Evolutionary conservation across 2,113 vertebrate genomes (phyloP), one percentile per base, ranked within the genome.

Genomic region (Aviceda subcristata): DNA sequence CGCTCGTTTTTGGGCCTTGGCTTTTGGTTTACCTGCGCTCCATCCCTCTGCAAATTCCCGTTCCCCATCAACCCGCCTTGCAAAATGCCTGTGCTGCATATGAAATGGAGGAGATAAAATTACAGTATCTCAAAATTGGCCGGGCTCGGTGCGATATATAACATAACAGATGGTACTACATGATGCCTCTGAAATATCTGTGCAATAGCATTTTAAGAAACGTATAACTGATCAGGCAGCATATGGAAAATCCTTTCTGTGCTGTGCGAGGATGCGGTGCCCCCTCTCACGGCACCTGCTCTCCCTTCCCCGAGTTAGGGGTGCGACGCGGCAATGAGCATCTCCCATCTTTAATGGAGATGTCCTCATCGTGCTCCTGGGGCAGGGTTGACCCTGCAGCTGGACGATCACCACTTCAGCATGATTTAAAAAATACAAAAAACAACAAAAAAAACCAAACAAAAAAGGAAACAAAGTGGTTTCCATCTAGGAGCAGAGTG

Each of bases 61-160:
- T 46, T 92, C 77, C 48, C 88, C 21, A 0, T 3, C 89, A 48
- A 27, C 46, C 72, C 50, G 89, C 97, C 97, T 97, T 74, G 97
- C 97, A 90, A 97, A 97, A 96, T 97, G 98, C 97, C 97, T 98
- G 97, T 66, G 72, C 97, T 88, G 97, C 98, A 97, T 98, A 94
- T 84, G 96, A 98, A 98, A 98, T 98, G 96, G 89, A 98, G 97
- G 94, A 98, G 98, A 98, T 97, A 97, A 98, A 98, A 98, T 98
- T 97, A 97, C 97, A 98, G 97, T 92, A 97, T 97, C 96, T 96
- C 94, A 90, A 88, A 98, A 97, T 98, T 98, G 98, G 98, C 98
- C 93, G 45, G 97, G 98, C 98, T 98, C 87, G 51, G 91, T 97
- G 97, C 98, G 98, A 97, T 96, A 97, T 98, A 98, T 97, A 98